Conservation (phyloP, 2,113 vertebrate genomes). For the Heloderma charlesbogerti region DNA sequence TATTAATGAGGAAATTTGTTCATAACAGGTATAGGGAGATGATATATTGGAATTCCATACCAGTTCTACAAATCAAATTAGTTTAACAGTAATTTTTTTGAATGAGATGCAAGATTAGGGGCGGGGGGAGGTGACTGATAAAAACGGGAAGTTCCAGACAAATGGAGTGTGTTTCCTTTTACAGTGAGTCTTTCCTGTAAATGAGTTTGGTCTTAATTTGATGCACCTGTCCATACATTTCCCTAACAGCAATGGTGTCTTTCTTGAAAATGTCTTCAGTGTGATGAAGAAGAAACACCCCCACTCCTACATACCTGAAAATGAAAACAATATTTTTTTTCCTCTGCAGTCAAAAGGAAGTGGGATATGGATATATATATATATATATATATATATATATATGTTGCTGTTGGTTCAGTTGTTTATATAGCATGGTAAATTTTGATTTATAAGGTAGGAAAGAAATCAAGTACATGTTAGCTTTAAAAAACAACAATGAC, state of each 20-base stretch:
- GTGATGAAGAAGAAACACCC: background rate
- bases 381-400: too few species aligned
- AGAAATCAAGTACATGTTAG: background rate
- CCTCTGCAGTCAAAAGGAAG: slow-evolving; percentile 5
- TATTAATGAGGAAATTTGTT: background rate
- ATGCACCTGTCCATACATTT: background rate
- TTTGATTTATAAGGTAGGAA: slow-evolving; percentile 21
- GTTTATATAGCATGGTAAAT: background rate
- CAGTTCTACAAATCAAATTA: background rate
- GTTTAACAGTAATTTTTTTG: background rate
- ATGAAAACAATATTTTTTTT: background rate
- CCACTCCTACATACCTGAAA: background rate
- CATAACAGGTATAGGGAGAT: background rate
- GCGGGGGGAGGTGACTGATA: background rate
- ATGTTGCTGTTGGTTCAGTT: background rate
- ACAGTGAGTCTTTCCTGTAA: background rate
- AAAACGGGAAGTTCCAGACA: background rate
- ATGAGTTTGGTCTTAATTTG: background rate
- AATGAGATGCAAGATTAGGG: background rate
- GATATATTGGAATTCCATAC: background rate
- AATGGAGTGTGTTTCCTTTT: background rate
- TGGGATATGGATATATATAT: too few species aligned
- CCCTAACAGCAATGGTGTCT: slow-evolving; percentile 42
- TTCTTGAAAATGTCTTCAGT: slow-evolving; percentile 29
- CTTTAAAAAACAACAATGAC: too few species aligned